Evolutionary conservation across 2,797 vertebrate species (phyloP).

Genomic region (Petrocephalus sullivani): DNA sequence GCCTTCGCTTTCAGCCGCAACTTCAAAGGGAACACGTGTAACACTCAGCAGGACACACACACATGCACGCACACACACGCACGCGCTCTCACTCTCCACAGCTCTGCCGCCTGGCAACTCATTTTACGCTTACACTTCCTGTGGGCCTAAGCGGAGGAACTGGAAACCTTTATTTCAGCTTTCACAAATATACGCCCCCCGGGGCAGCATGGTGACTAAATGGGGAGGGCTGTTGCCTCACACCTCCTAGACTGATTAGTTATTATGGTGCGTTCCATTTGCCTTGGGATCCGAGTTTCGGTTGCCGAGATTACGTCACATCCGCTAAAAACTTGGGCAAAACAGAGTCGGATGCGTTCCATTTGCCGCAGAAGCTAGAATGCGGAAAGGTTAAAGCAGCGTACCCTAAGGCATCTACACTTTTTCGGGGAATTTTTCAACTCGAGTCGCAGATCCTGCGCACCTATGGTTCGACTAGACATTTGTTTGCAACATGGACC

Average conservation of each 20-base stretch:
- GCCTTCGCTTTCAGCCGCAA: neutral
- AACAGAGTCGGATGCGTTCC: too few relatives aligned
- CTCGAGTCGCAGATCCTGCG: too few relatives aligned
- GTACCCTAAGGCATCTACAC: too few relatives aligned
- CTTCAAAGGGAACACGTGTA: slow-evolving; percentile 17
- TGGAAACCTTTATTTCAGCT: slow-evolving; percentile 35
- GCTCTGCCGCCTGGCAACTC: neutral
- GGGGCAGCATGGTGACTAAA: neutral
- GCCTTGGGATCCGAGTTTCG: too few relatives aligned
- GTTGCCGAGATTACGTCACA: too few relatives aligned
- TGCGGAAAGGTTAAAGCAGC: too few relatives aligned
- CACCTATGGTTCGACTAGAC: too few relatives aligned
- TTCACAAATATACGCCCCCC: slow-evolving; percentile 32
- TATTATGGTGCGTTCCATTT: neutral
- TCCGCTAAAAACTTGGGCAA: too few relatives aligned
- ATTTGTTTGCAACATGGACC: too few relatives aligned
- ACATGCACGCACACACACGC: too few relatives aligned
- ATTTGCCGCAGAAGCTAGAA: too few relatives aligned
- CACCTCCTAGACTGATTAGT: neutral
- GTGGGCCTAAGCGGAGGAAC: slow-evolving; percentile 23
- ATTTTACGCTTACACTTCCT: neutral
- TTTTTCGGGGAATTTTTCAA: too few relatives aligned
- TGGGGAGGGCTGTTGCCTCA: neutral
- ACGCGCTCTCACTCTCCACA: neutral
- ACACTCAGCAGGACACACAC: neutral